Evolutionary conservation across 2,113 vertebrate species (phyloP), one percentile per base, ranked within the genome.

Genomic region (Bubalus kerabau): DNA sequence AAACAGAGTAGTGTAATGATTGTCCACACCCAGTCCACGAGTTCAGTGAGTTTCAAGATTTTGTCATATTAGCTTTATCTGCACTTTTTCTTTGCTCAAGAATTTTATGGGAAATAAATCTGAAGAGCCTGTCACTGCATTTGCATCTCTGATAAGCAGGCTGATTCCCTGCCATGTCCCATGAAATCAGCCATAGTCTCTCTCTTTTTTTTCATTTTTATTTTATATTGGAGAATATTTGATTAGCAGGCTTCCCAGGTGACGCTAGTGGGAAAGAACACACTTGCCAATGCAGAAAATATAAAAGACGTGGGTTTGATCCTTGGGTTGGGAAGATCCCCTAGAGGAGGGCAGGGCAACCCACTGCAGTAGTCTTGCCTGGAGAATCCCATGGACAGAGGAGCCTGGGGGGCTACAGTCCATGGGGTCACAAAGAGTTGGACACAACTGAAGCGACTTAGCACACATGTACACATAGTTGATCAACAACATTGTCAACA

Each of bases 361-460:
- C 67, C 67, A 13, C 21, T 24, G 10, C 67, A 40, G n/a, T 23
- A 2, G 23, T 74, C 67, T 74, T 40, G n/a, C 67, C 67, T 40
- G 67, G 36, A 74, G 67, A 74, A 24, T 13, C 67, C 67, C 21
- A 40, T 24, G 36, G 67, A 40, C 36, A 40, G 67, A 6, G 67
- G 67, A 40, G 67, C 19, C 67, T 74, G 62, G 67, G 1, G 19
- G 67, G 11, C 67, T 74, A 12, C 19, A 23, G 36, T 74, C 67
- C 67, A 12, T 1, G 5, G n/a, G 10, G 36, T 40, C 5, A 10
- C 19, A 40, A 6, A 71, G 67, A 40, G 36, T 74, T 10, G 0
- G 36, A 13, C 67, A 23, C 0, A 0, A 3, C 36, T 74, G 67
- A 6, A 67, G n/a, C 3, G 1, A 12, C 67, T 71, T 21, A 12